phyloP scores from a whole-genome alignment of 2,113 vertebrate species.

The Arenaria interpres region DNA sequence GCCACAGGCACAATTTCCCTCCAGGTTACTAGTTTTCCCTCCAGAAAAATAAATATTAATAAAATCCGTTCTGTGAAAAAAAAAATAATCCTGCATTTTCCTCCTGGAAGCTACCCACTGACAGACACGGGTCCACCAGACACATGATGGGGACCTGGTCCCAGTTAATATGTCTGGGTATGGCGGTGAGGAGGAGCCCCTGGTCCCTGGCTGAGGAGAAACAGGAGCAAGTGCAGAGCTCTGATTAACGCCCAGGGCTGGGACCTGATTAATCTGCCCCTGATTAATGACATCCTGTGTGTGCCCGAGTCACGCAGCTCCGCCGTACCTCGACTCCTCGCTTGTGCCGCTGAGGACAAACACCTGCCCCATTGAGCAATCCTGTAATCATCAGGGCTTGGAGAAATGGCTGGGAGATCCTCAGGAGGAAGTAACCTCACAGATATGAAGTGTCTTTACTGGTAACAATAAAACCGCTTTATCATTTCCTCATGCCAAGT shows the following conservation, averaged over 20 bases:
- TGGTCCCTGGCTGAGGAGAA: not conserved
- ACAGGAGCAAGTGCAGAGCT: not conserved
- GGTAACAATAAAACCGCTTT: not conserved
- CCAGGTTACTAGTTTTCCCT: not conserved
- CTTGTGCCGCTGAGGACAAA: not conserved
- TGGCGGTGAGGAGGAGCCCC: not conserved
- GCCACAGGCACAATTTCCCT: not conserved
- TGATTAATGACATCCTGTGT: slow-evolving; percentile 46
- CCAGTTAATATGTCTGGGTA: not conserved
- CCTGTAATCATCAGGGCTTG: not conserved
- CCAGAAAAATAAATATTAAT: not conserved
- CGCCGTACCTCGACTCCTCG: not conserved
- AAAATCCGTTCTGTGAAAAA: not conserved
- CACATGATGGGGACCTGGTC: accelerated
- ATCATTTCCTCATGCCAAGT: not conserved
- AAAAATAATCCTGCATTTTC: accelerated
- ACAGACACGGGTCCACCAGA: accelerated
- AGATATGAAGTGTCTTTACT: slow-evolving; percentile 20
- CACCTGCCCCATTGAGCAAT: not conserved
- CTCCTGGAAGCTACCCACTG: not conserved
- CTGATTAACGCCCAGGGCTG: not conserved
- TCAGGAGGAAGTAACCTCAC: slow-evolving; percentile 5
- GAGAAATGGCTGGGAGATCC: not conserved
- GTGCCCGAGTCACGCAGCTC: not conserved
- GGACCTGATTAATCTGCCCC: not conserved